Evolutionary conservation across 2,888 invertebrate species (phyloP), one percentile per base, ranked within the genome.

Genomic region (Julus scanicus): DNA sequence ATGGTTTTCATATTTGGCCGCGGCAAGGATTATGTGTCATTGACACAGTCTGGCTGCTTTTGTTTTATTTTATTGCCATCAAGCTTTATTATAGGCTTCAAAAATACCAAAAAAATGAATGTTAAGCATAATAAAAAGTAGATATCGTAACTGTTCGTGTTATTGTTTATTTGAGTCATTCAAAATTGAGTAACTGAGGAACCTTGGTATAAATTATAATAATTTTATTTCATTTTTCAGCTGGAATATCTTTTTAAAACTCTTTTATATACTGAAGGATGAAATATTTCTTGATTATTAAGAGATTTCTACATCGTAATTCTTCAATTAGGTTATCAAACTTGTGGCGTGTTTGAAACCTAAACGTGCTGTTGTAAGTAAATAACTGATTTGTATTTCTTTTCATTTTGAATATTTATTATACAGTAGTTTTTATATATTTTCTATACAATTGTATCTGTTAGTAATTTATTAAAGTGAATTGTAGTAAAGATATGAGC

Each of bases 191-290:
- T n/a, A n/a, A n/a, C n/a, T n/a, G n/a, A n/a, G n/a, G n/a, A n/a
- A n/a, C n/a, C n/a, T n/a, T n/a, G n/a, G n/a, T n/a, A n/a, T n/a
- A n/a, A n/a, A n/a, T 37, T 2, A 85, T 48, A 40, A 39, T n/a
- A 85, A 40, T 71, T 85, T 85, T 6, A 13, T 48, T n/a, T 48
- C 13, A 85, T 48, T 85, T 20, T 71, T 8, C 71, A 71, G 71
- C 29, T 71, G 71, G 71, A 71, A 71, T 71, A 71, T 20, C 71
- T 71, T 71, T 71, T 71, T 29, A 71, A 71, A 71, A 20, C 71
- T 6, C 71, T 71, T 8, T 71, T 71, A 29, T 71, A 71, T 29
- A 71, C 71, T 9, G 71, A 29, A 20, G 71, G 71, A 71, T 71
- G 71, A 29, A 20, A 20, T 20, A 71, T 71, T n/a, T 3, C 17